phyloP scores from a whole-genome alignment of 1,140 invertebrate genomes.

The Steinernema feltiae region DNA sequence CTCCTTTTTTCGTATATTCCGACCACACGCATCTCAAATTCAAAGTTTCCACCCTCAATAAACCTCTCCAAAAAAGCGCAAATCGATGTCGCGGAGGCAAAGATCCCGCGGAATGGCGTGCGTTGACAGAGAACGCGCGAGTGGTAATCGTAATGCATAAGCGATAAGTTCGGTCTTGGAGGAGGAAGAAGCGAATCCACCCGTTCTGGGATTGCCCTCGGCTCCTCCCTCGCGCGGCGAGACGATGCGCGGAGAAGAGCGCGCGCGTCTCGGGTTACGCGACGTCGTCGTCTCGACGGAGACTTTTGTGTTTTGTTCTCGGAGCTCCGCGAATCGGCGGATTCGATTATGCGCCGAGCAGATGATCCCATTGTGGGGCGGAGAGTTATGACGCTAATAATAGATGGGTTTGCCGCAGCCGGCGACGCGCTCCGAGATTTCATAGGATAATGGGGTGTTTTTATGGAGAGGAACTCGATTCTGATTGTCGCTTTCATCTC shows the following conservation, averaged over 20 bases:
- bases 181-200: too few relatives aligned
- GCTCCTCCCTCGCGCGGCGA: background rate
- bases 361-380: background rate
- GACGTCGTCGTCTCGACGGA: background rate
- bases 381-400: conserved; percentile 4
- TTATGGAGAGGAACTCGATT: background rate
- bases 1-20: too few relatives aligned
- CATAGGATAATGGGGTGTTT: background rate
- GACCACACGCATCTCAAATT: too few relatives aligned
- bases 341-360: background rate
- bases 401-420: background rate
- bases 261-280: too few relatives aligned
- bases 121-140: background rate
- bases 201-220: background rate
- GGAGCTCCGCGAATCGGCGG: background rate
- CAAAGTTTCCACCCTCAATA: too few relatives aligned
- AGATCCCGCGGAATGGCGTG: too few relatives aligned
- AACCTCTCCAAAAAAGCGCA: too few relatives aligned
- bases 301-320: conserved; percentile 1
- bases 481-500: background rate
- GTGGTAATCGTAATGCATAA: conserved; percentile 13
- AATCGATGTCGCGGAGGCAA: too few relatives aligned
- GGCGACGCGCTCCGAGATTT: background rate
- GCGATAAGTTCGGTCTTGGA: background rate
- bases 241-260: background rate